A percentile compares a stretch with the other conserved stretches of the same genome.
Evolutionary conservation across 2,888 invertebrate genomes (phyloP).

Genomic region (Trichogramma dendrolimi): DNA sequence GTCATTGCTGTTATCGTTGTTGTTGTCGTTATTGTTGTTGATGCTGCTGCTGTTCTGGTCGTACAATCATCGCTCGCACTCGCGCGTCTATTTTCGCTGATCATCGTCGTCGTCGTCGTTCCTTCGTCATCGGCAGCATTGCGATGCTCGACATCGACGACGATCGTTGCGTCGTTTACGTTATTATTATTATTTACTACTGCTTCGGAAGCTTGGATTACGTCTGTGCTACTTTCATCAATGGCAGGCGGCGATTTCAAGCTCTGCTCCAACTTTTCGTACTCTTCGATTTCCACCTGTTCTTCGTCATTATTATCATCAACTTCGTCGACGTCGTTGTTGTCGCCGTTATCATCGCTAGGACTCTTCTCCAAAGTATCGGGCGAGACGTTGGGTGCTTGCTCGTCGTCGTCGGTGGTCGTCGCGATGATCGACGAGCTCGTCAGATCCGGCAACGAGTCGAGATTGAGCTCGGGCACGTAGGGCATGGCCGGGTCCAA

Average conservation of each 20-base stretch:
- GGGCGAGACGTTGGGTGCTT: slow-evolving; percentile 5
- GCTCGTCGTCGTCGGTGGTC: slow-evolving; percentile 29
- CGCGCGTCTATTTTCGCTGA: too few species aligned
- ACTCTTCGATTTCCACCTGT: slow-evolving; percentile 8
- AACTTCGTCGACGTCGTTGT: slow-evolving; percentile 14
- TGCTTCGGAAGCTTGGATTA: background rate
- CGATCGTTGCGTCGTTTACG: background rate
- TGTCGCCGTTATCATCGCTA: background rate
- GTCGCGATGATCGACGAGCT: slow-evolving; percentile 43
- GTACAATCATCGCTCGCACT: slow-evolving; percentile 2
- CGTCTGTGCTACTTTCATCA: background rate
- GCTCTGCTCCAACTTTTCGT: slow-evolving; percentile 14
- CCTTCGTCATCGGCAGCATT: background rate
- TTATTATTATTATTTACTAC: background rate
- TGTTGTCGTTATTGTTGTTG: background rate
- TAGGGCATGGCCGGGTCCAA: slow-evolving; percentile 36
- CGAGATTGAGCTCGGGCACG: slow-evolving; percentile 46
- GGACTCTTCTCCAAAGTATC: background rate
- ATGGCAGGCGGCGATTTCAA: background rate
- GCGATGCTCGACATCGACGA: background rate
- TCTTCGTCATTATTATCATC: slow-evolving; percentile 19
- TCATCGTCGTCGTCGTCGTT: background rate
- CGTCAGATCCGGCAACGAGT: slow-evolving; percentile 45
- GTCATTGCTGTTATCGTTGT: background rate
- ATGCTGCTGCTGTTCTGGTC: background rate